Conservation (phyloP, 2,888 invertebrate genomes). For the Drosophila robusta region DNA sequence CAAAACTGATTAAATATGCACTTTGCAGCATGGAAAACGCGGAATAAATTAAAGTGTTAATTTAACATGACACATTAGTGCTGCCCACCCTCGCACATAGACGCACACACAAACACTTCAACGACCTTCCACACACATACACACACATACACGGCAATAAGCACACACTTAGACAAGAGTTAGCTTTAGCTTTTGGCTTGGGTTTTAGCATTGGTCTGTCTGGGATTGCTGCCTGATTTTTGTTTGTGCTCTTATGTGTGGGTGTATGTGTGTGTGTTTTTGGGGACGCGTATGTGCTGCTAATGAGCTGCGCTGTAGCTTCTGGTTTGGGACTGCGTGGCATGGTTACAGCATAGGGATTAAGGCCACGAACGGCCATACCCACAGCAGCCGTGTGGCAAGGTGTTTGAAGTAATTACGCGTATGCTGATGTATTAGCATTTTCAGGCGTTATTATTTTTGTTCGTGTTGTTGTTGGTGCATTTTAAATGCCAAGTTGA, state of each 20-base stretch:
- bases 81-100: slow-evolving; percentile 45
- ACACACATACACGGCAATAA: slow-evolving; percentile 29
- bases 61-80: slow-evolving; percentile 82
- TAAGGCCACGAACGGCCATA: slow-evolving; percentile 42
- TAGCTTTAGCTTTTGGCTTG: slow-evolving; percentile 58
- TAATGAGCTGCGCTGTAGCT: slow-evolving; percentile 59
- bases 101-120: slow-evolving; percentile 14
- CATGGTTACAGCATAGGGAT: slow-evolving; percentile 58
- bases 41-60: slow-evolving; percentile 83
- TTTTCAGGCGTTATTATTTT: slow-evolving; percentile 72
- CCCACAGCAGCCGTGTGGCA: slow-evolving; percentile 39
- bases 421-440: slow-evolving; percentile 74
- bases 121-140: slow-evolving; percentile 9
- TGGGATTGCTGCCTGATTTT: slow-evolving; percentile 43
- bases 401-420: slow-evolving; percentile 80
- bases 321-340: slow-evolving; percentile 48
- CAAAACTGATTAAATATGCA: slow-evolving; percentile 82
- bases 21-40: slow-evolving; percentile 78
- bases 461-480: slow-evolving; percentile 44
- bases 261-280: slow-evolving; percentile 31
- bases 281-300: slow-evolving; percentile 48
- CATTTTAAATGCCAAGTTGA: slow-evolving; percentile 43
- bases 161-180: slow-evolving; percentile 49
- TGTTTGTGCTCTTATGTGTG: slow-evolving; percentile 14
- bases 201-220: slow-evolving; percentile 49